These are phyloP conservation scores for Thalassaphorura encarpata DNA, from an alignment of 1,140 invertebrate species.

Conservation along the genomic window DNA sequence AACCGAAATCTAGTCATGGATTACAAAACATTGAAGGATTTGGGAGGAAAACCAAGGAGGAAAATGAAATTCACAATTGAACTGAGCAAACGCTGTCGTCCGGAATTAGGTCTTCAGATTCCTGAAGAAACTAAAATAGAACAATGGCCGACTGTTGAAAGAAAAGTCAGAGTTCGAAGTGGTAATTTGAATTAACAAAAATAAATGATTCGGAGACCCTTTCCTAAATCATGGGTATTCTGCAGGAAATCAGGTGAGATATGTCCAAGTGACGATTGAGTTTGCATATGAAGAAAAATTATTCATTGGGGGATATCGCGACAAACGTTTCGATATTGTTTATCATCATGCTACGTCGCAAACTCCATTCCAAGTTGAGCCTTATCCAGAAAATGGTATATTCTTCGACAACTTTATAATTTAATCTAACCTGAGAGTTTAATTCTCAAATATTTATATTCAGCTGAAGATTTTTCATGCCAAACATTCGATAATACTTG, in stretches of 20 bases:
- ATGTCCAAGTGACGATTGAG: not conserved
- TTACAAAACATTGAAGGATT: conserved; percentile 15
- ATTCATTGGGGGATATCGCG: conserved; percentile 11
- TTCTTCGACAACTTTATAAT: not conserved
- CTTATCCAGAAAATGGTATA: not conserved
- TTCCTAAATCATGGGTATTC: too few species aligned
- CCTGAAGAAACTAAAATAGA: conserved; percentile 6
- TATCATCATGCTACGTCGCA: conserved; percentile 5
- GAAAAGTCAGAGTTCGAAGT: not conserved
- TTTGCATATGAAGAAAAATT: not conserved
- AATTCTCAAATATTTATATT: not conserved
- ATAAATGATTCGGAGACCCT: too few species aligned
- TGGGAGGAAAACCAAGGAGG: conserved; percentile 10
- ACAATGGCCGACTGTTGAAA: not conserved
- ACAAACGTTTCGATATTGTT: conserved; percentile 3
- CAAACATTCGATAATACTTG: conserved; percentile 10
- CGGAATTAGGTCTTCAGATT: conserved; percentile 13
- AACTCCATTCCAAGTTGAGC: not conserved
- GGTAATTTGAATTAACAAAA: too few species aligned
- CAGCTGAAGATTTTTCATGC: conserved; percentile 8
- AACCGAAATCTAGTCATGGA: conserved; percentile 23
- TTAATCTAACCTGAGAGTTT: not conserved
- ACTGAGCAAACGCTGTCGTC: conserved; percentile 9
- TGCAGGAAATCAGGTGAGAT: not conserved
- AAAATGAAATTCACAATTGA: conserved; percentile 24